These are phyloP conservation scores for Samia ricini DNA, from an alignment of 1,140 invertebrate genomes.

Conservation along the genomic window DNA sequence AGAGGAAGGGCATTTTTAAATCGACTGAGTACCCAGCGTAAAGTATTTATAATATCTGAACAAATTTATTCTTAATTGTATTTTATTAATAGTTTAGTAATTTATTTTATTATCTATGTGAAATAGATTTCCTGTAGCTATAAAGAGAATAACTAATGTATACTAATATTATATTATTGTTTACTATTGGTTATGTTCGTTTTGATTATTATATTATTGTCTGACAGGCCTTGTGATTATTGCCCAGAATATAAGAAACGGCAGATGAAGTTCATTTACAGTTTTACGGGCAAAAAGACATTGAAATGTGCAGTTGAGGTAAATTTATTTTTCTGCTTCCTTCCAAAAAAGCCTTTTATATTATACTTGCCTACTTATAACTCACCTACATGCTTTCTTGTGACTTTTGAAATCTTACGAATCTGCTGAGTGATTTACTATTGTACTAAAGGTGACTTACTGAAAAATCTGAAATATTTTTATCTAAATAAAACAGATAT, in stretches of 20 bases:
- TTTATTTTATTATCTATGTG: neutral
- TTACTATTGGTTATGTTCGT: too few species aligned
- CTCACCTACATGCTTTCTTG: too few species aligned
- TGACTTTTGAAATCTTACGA: too few species aligned
- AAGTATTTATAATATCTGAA: neutral
- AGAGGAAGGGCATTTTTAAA: constrained; percentile 50
- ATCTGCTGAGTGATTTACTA: too few species aligned
- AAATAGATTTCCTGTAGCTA: too few species aligned
- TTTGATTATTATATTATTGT: too few species aligned
- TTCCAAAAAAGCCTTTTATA: constrained; percentile 11
- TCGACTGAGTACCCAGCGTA: constrained; percentile 60
- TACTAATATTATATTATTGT: too few species aligned
- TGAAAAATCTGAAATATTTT: too few species aligned
- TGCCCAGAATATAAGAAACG: constrained; percentile 53
- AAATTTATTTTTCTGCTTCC: constrained; percentile 14
- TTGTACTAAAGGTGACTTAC: too few species aligned
- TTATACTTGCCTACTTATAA: too few species aligned
- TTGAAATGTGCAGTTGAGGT: constrained; percentile 63
- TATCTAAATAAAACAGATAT: too few species aligned
- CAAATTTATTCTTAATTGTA: neutral
- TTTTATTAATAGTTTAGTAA: neutral
- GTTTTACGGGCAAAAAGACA: constrained; percentile 57
- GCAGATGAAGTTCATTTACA: constrained; percentile 61
- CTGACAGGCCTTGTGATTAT: constrained; percentile 58
- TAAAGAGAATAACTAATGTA: too few species aligned